Base-by-base conservation (phyloP, 2,888 invertebrate species). In the Eilema sororculum region DNA sequence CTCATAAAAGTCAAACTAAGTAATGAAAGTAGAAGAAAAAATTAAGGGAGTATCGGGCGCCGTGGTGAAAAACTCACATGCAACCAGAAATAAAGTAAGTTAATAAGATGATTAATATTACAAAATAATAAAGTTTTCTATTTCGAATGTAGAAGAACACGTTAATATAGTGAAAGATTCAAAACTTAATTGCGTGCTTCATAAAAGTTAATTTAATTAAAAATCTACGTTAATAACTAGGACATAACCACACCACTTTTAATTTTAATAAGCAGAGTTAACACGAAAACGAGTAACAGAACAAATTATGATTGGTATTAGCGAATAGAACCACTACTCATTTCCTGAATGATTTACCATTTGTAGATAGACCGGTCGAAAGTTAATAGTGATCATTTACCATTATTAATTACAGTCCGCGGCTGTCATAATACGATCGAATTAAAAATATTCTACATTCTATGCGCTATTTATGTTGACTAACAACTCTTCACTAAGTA, bases 301-400 rank as follows among this genome's bases (percentile, higher is more conserved):
- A 58, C 25, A 58, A 13, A 25, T 58, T 58, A 25, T 58, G 58
- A 25, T 58, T 24, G 58, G 58, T 58, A 58, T 28, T 25, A 22
- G 58, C 24, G 41, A 57, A 57, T 22, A 58, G 67, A 22, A 16
- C 25, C 30, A 33, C 56, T 22, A n/a, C 30, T 46, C 22, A 59
- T 59, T 33, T 52, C 64, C 28, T 28, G 64, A 65, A 30, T 30
- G 52, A 30, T 30, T 65, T 30, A 65, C 13, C n/a, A 65, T 52
- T 52, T 24, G n/a, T 62, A 33, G 62, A 25, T 25, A 41, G 20
- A 62, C 41, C 41, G 62, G 41, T 62, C 41, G 24, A 41, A 41
- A 41, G 37, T 25, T 41, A 62, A 25, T 22, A 62, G 24, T 10
- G 25, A 25, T 41, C 41, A 62, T 25, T 62, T 25, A 41, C 24